Evolutionary conservation across 2,113 vertebrate genomes (phyloP).

Genomic region (Bombycilla garrulus): DNA sequence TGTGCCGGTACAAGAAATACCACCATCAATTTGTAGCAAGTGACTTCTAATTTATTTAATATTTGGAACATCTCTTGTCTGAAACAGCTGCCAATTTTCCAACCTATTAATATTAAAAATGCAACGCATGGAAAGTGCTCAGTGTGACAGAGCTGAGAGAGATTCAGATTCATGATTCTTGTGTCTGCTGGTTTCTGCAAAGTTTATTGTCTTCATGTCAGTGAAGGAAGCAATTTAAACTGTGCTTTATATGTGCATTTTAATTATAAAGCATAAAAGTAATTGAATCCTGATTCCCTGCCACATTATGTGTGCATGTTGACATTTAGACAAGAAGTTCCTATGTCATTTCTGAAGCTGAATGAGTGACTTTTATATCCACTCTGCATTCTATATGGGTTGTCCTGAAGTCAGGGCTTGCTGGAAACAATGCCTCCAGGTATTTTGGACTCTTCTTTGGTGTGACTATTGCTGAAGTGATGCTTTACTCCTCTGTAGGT

Average conservation of each 20-base stretch:
- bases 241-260: not conserved
- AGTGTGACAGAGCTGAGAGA: not conserved
- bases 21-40: not conserved
- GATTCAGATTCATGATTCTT: not conserved
- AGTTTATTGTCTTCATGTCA: not conserved
- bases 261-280: not conserved
- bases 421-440: not conserved
- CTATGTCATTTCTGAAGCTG: not conserved
- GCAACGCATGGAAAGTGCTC: not conserved
- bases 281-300: not conserved
- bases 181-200: not conserved
- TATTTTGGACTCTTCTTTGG: not conserved
- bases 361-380: not conserved
- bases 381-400: not conserved
- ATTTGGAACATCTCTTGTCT: not conserved
- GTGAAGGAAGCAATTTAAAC: not conserved
- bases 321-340: not conserved
- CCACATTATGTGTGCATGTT: accelerated
- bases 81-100: not conserved
- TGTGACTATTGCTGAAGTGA: not conserved
- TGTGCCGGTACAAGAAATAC: not conserved
- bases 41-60: not conserved
- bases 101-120: not conserved
- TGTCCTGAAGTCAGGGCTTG: not conserved
- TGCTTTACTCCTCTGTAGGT: not conserved